Conservation (phyloP, 2,888 invertebrate species). For the Zeuzera pyrina region DNA sequence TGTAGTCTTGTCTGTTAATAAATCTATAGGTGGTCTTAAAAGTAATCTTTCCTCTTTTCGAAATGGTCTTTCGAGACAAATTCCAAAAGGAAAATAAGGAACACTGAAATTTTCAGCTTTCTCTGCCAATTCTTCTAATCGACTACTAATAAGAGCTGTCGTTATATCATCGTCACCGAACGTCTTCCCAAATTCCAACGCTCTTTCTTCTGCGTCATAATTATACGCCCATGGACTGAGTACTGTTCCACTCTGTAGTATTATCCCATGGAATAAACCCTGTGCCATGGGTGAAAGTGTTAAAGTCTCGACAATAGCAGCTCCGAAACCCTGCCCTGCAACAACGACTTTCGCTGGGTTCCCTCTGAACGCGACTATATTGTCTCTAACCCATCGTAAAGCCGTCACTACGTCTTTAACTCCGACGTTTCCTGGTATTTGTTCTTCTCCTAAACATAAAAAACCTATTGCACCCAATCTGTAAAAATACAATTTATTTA, state of each 20-base stretch:
- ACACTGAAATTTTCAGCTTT: constrained; percentile 30
- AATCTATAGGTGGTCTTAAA: constrained; percentile 35
- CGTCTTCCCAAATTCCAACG: constrained; percentile 22
- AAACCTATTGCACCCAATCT: constrained; percentile 53
- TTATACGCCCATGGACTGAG: constrained; percentile 56
- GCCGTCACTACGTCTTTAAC: constrained; percentile 50
- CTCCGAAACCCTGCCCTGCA: constrained; percentile 53
- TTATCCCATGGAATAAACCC: constrained; percentile 47
- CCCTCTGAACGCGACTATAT: constrained; percentile 57
- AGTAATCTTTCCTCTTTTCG: constrained; percentile 43
- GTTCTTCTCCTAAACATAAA: constrained; percentile 40
- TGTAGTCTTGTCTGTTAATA: constrained; percentile 26
- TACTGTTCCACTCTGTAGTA: constrained; percentile 53
- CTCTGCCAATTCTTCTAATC: constrained; percentile 27
- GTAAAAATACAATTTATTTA: constrained; percentile 13
- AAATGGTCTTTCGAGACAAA: constrained; percentile 42
- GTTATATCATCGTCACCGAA: constrained; percentile 20
- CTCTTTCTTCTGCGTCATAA: constrained; percentile 44
- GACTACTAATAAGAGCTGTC: constrained; percentile 21
- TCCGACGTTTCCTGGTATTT: constrained; percentile 53
- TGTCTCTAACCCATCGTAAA: constrained; percentile 55
- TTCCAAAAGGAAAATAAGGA: constrained; percentile 49
- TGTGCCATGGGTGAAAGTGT: constrained; percentile 34
- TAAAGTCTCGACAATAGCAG: constrained; percentile 50
- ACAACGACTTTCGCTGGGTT: constrained; percentile 43